Evolutionary conservation across 2,113 vertebrate genomes (phyloP).

Genomic region (Mesoclemmys tuberculata): DNA sequence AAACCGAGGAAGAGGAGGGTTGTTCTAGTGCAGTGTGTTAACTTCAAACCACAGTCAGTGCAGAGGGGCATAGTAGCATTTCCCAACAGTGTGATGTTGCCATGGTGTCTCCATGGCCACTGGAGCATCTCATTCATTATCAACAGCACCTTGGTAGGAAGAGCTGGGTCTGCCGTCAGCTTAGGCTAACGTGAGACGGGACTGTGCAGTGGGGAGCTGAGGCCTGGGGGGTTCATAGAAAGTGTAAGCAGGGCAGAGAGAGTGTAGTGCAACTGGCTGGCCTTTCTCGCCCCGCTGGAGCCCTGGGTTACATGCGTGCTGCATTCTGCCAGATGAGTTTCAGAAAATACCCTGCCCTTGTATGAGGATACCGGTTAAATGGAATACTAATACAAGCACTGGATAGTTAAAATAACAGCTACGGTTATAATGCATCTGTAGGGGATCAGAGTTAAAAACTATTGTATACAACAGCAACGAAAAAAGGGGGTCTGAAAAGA

Average conservation of each 20-base stretch:
- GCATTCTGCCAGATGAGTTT: background rate
- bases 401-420: too few species aligned
- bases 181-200: background rate
- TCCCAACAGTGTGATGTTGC: conserved; percentile 57
- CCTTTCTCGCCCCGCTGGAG: background rate
- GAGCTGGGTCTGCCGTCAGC: conserved; percentile 5
- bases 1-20: background rate
- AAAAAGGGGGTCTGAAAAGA: background rate
- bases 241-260: background rate
- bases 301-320: background rate
- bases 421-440: background rate
- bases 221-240: background rate
- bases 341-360: too few species aligned
- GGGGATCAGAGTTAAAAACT: background rate
- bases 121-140: conserved; percentile 70
- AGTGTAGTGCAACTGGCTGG: background rate
- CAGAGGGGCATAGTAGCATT: conserved; percentile 45
- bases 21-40: background rate
- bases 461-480: background rate
- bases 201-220: too few species aligned
- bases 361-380: background rate
- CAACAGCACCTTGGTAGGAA: conserved; percentile 49
- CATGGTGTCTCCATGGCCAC: conserved; percentile 60
- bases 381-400: too few species aligned
- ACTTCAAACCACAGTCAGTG: conserved; percentile 40